Percentiles rank a stretch among this genome's conserved stretches.
These are phyloP conservation scores for Rhagophthalmus giganteus DNA, from an alignment of 2,888 invertebrate genomes.

Conservation along the genomic window DNA sequence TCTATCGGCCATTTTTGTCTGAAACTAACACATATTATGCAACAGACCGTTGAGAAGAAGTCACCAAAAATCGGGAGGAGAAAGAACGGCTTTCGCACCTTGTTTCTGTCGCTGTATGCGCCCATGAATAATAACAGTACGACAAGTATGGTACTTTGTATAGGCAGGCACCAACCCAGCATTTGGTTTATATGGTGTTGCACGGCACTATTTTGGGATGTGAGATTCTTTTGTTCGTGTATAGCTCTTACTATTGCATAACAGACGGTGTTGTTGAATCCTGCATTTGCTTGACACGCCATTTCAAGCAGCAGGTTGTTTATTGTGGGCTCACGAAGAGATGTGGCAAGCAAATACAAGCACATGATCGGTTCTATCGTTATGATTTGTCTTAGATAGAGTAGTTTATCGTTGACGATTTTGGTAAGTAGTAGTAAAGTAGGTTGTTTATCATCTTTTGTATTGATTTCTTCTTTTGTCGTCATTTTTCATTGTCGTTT, in stretches of 20 bases:
- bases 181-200: conserved; percentile 56
- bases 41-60: conserved; percentile 56
- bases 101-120: conserved; percentile 51
- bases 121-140: conserved; percentile 50
- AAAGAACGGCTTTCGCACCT: conserved; percentile 51
- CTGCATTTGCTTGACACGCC: conserved; percentile 59
- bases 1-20: conserved; percentile 60
- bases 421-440: no score
- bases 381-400: conserved; percentile 41
- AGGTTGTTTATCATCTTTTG: not conserved
- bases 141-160: conserved; percentile 49
- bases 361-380: conserved; percentile 47
- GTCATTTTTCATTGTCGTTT: no score
- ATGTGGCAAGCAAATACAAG: not conserved
- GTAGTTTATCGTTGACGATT: conserved; percentile 28
- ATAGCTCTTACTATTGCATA: conserved; percentile 46
- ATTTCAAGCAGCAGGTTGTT: conserved; percentile 61
- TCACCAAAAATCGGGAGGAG: conserved; percentile 50
- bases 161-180: conserved; percentile 48
- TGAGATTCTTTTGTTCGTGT: not conserved
- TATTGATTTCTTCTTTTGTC: no score
- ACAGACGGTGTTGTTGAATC: conserved; percentile 58
- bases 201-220: conserved; percentile 40
- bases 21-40: conserved; percentile 57
- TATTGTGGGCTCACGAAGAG: conserved; percentile 45